Base-by-base conservation (phyloP, 2,797 vertebrate species). In the Zalophus californianus region DNA sequence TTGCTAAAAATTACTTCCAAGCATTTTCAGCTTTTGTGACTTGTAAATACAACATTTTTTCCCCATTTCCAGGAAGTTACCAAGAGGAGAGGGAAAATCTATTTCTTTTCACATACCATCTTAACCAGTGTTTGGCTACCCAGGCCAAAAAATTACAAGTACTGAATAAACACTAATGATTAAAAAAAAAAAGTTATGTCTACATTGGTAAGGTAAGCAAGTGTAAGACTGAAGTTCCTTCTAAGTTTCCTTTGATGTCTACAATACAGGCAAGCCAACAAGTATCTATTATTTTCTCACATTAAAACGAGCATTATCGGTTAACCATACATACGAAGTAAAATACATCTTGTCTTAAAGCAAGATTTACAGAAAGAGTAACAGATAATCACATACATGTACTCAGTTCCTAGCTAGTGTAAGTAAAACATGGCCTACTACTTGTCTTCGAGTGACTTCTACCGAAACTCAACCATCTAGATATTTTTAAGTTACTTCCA, bases 1-100 rank as follows among this genome's bases (percentile, higher is more conserved):
- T 86, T 94, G 83, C 70, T 96, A 93, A 96, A 90, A 84, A 87
- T 73, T 78, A 88, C 23, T 91, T 94, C 32, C 35, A 80, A 25
- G 35, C 85, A 80, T 60, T 94, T 91, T 89, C 41, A 48, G 5
- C 18, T 97, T 91, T 90, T 87, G 75, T 87, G 79, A 86, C 73
- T 86, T 60, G 14, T 20, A 38, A 86, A 96, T 89, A 89, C 6
- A 35, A 21, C 50, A 89, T 48, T 94, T 91, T 73, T 9, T 4
- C 13, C 73, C 52, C 85, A 94, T 60, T 92, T 86, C 41, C 38
- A 89, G 58, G 38, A 91, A 66, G 38, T 89, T 92, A 52, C 58
- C 93, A 66, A 64, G 38, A 48, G 86, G 89, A 86, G n/a, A 96
- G 41, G 78, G 18, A 94, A 94, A 93, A 73, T 56, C 5, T 41